Evolutionary conservation across 2,113 vertebrate genomes (phyloP), one percentile per base, ranked within the genome.

Genomic region (Istiophorus platypterus): DNA sequence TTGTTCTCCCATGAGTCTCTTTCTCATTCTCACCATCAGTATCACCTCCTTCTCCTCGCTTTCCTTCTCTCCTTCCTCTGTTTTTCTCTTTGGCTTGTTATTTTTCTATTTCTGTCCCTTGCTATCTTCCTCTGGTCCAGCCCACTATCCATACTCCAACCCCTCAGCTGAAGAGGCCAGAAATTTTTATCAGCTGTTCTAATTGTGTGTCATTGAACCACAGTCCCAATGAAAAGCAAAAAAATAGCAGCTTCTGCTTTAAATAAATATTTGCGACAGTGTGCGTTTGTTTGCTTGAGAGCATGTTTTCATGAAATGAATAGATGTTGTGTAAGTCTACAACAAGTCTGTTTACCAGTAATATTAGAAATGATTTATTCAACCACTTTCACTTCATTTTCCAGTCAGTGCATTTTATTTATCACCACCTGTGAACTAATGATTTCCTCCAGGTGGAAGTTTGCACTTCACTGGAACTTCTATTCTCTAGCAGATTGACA

Each of bases 21-120:
- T 78, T 69, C 42, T 78, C 64, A 59, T 77, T 68, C 75, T 68
- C 66, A 70, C 65, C 65, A 22, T 77, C 64, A 27, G 66, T 70
- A 12, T 69, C 45, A 62, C 31, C 45, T 62, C n/a, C 9, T 31
- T 39, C n/a, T 45, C 41, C 31, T 49, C 41, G 4, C 59, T 45
- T 61, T 18, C 51, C 71, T 42, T 41, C 39, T 34, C 45, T 54
- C 11, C 64, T 41, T 41, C 20, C 42, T 37, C 37, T 34, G 13
- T 51, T 59, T 34, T 42, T 45, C n/a, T 51, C 41, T 63, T 41
- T 51, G 17, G 56, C 56, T 54, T 4, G 6, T 12, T 64, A 27
- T 76, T 47, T 31, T 69, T 64, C 61, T 45, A 41, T 76, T 56
- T 72, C 26, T 27, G 59, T 45, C 59, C 10, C 45, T 54, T 22